Evolutionary conservation across 2,888 invertebrate genomes (phyloP).

Genomic region (Lapara coniferarum): DNA sequence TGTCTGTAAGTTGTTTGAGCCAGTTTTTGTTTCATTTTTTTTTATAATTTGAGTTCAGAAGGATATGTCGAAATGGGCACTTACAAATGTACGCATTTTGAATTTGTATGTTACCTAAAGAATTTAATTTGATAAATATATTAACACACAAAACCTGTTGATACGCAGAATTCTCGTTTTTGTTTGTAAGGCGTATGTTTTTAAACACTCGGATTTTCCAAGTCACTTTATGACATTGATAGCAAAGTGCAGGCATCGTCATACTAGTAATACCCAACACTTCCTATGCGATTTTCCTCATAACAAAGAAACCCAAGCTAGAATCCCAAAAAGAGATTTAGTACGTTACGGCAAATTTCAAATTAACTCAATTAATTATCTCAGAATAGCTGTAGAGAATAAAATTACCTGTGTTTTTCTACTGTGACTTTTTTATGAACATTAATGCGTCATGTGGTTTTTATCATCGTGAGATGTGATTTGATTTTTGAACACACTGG

Average conservation of each 20-base stretch:
- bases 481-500: too few relatives aligned
- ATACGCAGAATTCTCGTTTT: background rate
- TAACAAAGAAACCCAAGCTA: background rate
- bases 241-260: background rate
- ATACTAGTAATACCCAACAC: background rate
- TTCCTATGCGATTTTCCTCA: slow-evolving; percentile 2
- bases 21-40: slow-evolving; percentile 21
- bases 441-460: too few relatives aligned
- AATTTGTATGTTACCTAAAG: background rate
- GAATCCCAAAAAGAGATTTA: background rate
- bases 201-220: background rate
- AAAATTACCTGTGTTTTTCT: background rate
- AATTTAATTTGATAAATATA: background rate
- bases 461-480: too few relatives aligned
- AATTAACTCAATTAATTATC: background rate
- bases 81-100: background rate
- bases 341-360: background rate
- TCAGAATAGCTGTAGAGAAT: background rate
- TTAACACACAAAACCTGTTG: background rate
- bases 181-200: background rate
- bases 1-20: slow-evolving; percentile 50
- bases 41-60: background rate
- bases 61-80: background rate
- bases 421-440: background rate
- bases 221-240: background rate